Conservation (phyloP, 2,113 vertebrate species). For the Cromileptes altivelis region DNA sequence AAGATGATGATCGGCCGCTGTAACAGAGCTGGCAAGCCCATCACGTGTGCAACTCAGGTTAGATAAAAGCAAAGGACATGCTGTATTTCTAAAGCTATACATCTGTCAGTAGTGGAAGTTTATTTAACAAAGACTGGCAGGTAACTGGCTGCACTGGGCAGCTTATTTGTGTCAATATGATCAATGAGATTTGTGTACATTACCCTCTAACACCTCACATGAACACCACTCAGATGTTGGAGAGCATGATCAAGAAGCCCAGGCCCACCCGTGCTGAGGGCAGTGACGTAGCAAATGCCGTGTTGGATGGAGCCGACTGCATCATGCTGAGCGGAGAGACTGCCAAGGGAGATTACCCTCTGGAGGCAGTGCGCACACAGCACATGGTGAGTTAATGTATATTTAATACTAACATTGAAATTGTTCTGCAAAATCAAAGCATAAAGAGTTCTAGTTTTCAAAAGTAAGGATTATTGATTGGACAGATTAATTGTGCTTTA, state of each 20-base stretch:
- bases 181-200: neutral
- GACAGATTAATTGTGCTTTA: neutral
- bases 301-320: conserved; percentile 97
- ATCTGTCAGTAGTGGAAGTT: neutral
- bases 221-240: conserved; percentile 90
- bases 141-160: neutral
- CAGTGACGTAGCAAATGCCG: conserved; percentile 97
- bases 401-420: neutral
- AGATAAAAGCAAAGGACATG: neutral
- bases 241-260: conserved; percentile 99
- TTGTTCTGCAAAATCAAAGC: neutral
- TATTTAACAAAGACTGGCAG: neutral
- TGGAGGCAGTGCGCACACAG: conserved; percentile 98
- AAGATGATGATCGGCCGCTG: conserved; percentile 99
- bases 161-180: neutral
- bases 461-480: neutral
- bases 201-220: neutral
- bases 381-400: conserved; percentile 90
- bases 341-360: conserved; percentile 97
- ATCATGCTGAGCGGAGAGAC: conserved; percentile 99
- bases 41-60: conserved; percentile 99
- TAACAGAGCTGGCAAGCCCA: conserved; percentile 96
- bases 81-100: neutral
- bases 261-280: conserved; percentile 96
- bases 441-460: neutral